Conservation (phyloP, 1,140 invertebrate species). For the Drosophila arawakana region DNA sequence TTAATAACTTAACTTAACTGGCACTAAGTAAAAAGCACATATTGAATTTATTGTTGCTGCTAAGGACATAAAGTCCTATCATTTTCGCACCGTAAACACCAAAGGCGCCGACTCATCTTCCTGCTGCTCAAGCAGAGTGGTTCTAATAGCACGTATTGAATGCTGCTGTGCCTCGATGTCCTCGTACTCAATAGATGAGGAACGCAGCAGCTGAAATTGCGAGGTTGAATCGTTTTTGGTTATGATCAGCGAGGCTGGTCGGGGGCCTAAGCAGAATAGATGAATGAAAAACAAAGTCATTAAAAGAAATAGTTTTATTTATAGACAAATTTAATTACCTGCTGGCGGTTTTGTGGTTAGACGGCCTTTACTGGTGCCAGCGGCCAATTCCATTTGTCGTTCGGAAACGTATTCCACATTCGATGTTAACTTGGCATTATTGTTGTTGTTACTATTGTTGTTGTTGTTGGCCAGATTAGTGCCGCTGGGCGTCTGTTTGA, state of each 20-base stretch:
- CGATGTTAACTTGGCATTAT: constrained; percentile 51
- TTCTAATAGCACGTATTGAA: constrained; percentile 56
- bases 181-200: constrained; percentile 83
- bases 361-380: constrained; percentile 54
- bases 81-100: constrained; percentile 83
- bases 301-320: neutral
- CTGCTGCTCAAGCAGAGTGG: constrained; percentile 71
- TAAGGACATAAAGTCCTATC: constrained; percentile 50
- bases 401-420: constrained; percentile 82
- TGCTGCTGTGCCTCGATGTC: constrained; percentile 78
- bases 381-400: constrained; percentile 46
- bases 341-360: constrained; percentile 64
- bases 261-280: constrained; percentile 53
- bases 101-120: constrained; percentile 84
- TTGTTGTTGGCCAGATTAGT: constrained; percentile 39
- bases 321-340: constrained; percentile 38
- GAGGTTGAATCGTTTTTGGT: constrained; percentile 72
- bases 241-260: constrained; percentile 81
- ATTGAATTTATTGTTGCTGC: constrained; percentile 42
- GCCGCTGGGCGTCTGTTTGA: constrained; percentile 61
- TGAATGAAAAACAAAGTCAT: neutral
- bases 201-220: constrained; percentile 80
- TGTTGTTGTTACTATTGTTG: constrained; percentile 66
- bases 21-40: constrained; percentile 60
- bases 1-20: constrained; percentile 52